These are phyloP conservation scores for Eupithecia exiguata DNA, from an alignment of 2,888 invertebrate genomes.

Conservation along the genomic window DNA sequence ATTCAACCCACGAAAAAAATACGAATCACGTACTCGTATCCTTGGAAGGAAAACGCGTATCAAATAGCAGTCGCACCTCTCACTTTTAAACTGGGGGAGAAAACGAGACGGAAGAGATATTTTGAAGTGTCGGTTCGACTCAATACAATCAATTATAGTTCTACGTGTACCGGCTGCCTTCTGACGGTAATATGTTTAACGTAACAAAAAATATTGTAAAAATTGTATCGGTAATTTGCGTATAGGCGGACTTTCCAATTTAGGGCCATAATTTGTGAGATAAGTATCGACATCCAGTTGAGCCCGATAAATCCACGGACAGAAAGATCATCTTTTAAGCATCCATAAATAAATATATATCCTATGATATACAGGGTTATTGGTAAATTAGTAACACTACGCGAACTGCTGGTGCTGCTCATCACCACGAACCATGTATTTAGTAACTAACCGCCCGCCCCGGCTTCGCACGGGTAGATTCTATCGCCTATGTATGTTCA, in stretches of 20 bases:
- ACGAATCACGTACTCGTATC: constrained; percentile 81
- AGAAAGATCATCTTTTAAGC: background rate
- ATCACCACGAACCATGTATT: too few species aligned
- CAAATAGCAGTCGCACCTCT: constrained; percentile 71
- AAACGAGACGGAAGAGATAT: constrained; percentile 67
- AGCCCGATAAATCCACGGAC: constrained; percentile 2
- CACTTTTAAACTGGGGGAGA: constrained; percentile 53
- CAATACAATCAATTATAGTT: constrained; percentile 82
- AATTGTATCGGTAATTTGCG: constrained; percentile 65
- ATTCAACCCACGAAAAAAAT: constrained; percentile 82
- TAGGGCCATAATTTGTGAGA: constrained; percentile 59
- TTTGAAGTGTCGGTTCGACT: constrained; percentile 75
- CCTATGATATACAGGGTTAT: too few species aligned
- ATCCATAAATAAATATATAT: too few species aligned
- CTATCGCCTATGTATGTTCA: too few species aligned
- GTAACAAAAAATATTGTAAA: constrained; percentile 64
- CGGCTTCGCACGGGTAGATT: too few species aligned
- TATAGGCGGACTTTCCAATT: constrained; percentile 53
- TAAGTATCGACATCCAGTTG: constrained; percentile 33
- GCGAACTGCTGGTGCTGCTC: too few species aligned
- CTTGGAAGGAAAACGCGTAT: constrained; percentile 82
- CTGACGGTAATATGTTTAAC: constrained; percentile 71
- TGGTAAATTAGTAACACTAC: too few species aligned
- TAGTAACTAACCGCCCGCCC: too few species aligned
- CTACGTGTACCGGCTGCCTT: constrained; percentile 76